Evolutionary conservation across 1,140 invertebrate genomes (phyloP).

Genomic region (Goniozus legneri): DNA sequence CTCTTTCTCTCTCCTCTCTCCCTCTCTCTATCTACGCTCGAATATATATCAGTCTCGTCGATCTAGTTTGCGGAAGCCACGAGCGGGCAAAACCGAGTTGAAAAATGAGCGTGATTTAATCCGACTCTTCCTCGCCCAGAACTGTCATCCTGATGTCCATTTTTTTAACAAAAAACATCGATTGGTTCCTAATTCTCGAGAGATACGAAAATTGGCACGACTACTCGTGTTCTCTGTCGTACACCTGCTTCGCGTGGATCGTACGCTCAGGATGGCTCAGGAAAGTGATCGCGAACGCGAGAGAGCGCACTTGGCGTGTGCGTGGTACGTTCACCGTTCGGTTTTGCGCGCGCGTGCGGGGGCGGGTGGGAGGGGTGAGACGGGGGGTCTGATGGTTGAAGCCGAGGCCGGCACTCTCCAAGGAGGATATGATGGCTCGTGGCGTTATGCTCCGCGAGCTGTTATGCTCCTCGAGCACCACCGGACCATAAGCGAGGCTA

Average conservation of each 20-base stretch:
- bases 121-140: no score
- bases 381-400: no score
- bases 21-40: slow-evolving; percentile 21
- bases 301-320: slow-evolving; percentile 14
- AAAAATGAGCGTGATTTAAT: no score
- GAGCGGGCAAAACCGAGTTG: not conserved
- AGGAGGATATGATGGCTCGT: slow-evolving; percentile 54
- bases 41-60: slow-evolving; percentile 36
- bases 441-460: slow-evolving; percentile 52
- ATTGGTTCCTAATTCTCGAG: no score
- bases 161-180: no score
- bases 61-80: slow-evolving; percentile 43
- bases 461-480: slow-evolving; percentile 53
- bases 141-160: no score
- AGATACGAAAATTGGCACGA: no score
- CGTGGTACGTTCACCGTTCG: slow-evolving; percentile 14
- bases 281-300: no score
- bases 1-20: slow-evolving; percentile 1
- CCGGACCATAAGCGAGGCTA: slow-evolving; percentile 53
- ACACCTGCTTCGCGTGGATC: no score
- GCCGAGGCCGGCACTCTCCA: slow-evolving; percentile 45
- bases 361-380: slow-evolving; percentile 11
- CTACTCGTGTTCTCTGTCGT: no score
- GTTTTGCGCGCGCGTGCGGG: no score
- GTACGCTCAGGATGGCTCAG: no score